Evolutionary conservation across 2,888 invertebrate genomes (phyloP).

Genomic region (Meloe dianella): DNA sequence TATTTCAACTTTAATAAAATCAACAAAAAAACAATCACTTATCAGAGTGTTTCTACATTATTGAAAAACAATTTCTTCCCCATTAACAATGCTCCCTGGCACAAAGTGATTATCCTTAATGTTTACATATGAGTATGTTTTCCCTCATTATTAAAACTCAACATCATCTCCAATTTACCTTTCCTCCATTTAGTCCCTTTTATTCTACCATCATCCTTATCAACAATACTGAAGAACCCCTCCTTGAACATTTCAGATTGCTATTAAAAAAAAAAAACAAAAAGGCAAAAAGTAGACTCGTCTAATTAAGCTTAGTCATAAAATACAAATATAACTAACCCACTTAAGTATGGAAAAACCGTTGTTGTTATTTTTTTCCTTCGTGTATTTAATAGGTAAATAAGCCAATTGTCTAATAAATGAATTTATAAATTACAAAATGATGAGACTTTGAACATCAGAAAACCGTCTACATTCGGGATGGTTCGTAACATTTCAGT

Average conservation of each 20-base stretch:
- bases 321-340: too few relatives aligned
- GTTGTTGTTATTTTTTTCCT: background rate
- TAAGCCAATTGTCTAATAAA: background rate
- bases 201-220: background rate
- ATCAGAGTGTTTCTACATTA: background rate
- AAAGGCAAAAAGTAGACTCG: too few relatives aligned
- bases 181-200: too few relatives aligned
- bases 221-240: background rate
- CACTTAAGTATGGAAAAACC: too few relatives aligned
- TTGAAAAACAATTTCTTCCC: background rate
- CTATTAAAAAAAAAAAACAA: background rate
- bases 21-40: too few relatives aligned
- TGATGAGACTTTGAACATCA: background rate
- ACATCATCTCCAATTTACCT: constrained; percentile 3
- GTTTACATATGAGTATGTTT: background rate
- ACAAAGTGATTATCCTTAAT: background rate
- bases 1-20: too few relatives aligned
- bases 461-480: background rate
- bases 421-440: background rate
- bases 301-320: too few relatives aligned
- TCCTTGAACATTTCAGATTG: background rate
- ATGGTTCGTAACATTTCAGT: background rate
- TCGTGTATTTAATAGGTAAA: background rate
- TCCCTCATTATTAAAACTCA: background rate
- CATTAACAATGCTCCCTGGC: background rate